Base-by-base conservation (phyloP, 2,113 vertebrate genomes). In the Odontesthes bonariensis region DNA sequence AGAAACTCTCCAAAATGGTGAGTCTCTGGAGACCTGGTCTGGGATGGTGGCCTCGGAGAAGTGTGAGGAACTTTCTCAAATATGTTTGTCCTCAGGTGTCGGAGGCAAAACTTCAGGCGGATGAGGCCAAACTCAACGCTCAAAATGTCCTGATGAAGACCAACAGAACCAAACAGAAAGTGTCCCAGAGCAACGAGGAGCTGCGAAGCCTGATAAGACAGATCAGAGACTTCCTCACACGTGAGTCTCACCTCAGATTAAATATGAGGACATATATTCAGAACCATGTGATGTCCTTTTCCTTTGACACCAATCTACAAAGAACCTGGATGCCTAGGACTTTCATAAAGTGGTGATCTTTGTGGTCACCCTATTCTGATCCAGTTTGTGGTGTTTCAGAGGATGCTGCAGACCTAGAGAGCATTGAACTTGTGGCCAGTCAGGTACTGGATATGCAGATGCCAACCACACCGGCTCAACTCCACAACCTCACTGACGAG, bases 391-490 rank as follows among this genome's bases (percentile, higher is more conserved):
- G 3, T 12, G 76, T 62, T 85, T 20, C 80, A 99, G 98, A 99
- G 89, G 98, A 99, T 1, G 95, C 96, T 0, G 97, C 98, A 6
- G 97, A 99, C 78, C 86, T 97, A 79, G 96, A 99, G 58, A 99
- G 98, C 92, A 96, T 99, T 0, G 97, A 99, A 90, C 92, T 95
- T 0, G 96, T 99, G 70, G 97, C 98, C 38, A 97, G 95, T 5
- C 96, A 98, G 87, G 98, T 99, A 23, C 73, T 99, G 79, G 95
- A 94, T 82, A 97, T 99, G 96, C 96, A 98, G 86, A 97, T 99
- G 97, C 97, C 98, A 7, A 98, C 96, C 51, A 97, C 96, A 0
- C 97, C 96, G 0, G 92, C 94, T 77, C 97, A 98, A 92, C 93
- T 99, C 77, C 96, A 97, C 74, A 95, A 96, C 72, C 92, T 99